Conservation (phyloP, 2,113 vertebrate genomes). For the Leptosomus discolor region DNA sequence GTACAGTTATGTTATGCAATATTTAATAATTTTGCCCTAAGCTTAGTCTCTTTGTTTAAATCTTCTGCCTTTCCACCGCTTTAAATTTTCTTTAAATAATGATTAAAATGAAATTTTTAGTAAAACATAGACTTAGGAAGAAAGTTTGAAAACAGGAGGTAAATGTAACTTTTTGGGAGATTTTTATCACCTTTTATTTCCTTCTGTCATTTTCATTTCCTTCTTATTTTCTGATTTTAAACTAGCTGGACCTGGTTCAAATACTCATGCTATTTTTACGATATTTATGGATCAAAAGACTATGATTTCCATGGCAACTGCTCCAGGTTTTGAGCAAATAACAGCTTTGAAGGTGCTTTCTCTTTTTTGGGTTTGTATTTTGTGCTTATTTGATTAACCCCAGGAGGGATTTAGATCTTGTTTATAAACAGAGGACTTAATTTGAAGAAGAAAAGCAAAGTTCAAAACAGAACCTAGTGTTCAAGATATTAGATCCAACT, state of each 20-base stretch:
- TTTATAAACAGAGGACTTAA: constrained; percentile 66
- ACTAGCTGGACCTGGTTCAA: constrained; percentile 32
- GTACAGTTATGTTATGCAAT: background rate
- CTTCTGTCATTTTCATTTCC: constrained; percentile 10
- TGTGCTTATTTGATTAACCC: constrained; percentile 65
- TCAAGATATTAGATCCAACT: background rate
- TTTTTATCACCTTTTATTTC: background rate
- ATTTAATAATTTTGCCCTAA: background rate
- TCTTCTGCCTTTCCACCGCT: background rate
- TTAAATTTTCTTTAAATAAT: background rate
- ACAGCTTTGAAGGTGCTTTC: constrained; percentile 53
- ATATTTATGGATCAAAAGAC: constrained; percentile 61
- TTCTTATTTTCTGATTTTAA: constrained; percentile 21
- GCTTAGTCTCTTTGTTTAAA: background rate
- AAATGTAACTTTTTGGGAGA: background rate
- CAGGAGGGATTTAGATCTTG: constrained; percentile 28
- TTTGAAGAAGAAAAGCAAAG: constrained; percentile 62
- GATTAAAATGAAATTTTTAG: background rate
- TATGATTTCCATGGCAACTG: constrained; percentile 70
- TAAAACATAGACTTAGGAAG: background rate
- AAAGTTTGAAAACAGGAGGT: background rate
- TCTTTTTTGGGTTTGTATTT: constrained; percentile 42
- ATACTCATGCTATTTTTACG: constrained; percentile 49
- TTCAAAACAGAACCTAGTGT: background rate
- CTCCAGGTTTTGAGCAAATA: constrained; percentile 67